A percentile compares a stretch with the other conserved stretches of the same genome.
These are phyloP conservation scores for Lagopus leucura DNA, from an alignment of 2,113 vertebrate species.

Conservation along the genomic window DNA sequence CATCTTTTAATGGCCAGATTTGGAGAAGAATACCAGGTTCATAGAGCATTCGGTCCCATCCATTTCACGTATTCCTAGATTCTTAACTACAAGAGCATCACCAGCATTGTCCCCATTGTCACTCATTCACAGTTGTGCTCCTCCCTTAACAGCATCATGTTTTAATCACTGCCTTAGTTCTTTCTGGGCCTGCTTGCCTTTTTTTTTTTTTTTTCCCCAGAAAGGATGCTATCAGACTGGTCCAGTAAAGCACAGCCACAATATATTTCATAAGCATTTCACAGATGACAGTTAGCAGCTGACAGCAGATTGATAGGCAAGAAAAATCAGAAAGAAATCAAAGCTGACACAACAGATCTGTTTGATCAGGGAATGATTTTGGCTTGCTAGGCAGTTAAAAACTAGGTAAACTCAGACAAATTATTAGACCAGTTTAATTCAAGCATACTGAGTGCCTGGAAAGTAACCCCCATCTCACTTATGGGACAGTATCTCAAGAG, in stretches of 20 bases:
- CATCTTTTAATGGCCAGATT: not conserved
- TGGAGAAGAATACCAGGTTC: not conserved
- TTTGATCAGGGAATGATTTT: not conserved
- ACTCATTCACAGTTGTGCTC: not conserved
- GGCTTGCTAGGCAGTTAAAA: not conserved
- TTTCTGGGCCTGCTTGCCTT: not conserved
- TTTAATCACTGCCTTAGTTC: not conserved
- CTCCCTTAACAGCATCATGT: not conserved
- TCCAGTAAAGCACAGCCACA: not conserved
- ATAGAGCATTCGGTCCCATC: not conserved
- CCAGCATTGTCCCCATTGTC: not conserved
- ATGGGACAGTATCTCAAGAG: rapidly evolving
- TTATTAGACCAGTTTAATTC: not conserved
- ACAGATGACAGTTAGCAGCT: not conserved
- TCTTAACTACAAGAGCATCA: not conserved
- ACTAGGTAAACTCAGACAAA: not conserved
- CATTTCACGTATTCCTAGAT: not conserved
- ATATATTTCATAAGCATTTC: not conserved
- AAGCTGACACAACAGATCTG: not conserved
- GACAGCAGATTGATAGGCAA: not conserved
- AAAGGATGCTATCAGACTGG: not conserved
- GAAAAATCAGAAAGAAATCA: not conserved
- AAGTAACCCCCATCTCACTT: not conserved
- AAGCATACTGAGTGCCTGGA: not conserved
- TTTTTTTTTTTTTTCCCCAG: not conserved